Conservation (phyloP, 1,140 invertebrate genomes). For the Saccostrea echinata region DNA sequence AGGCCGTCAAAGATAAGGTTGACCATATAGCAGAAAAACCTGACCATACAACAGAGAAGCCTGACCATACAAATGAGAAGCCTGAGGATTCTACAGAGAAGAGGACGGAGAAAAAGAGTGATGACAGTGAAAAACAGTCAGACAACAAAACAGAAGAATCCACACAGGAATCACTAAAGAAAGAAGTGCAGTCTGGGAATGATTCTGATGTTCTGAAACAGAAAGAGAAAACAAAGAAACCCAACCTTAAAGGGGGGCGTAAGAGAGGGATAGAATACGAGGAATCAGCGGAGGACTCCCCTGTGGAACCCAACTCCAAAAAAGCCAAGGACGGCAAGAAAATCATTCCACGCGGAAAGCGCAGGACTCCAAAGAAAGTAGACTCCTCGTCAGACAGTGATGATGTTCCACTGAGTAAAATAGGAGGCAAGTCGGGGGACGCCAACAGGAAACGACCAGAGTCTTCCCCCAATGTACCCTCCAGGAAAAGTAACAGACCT, state of each 20-base stretch:
- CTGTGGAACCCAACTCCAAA: slow-evolving; percentile 53
- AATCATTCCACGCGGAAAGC: slow-evolving; percentile 45
- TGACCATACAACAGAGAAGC: neutral
- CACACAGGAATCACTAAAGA: slow-evolving; percentile 8
- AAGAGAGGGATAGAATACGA: slow-evolving; percentile 41
- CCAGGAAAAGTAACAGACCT: slow-evolving; percentile 53
- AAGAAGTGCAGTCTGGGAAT: neutral
- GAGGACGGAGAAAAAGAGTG: slow-evolving; percentile 21
- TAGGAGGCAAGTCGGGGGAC: slow-evolving; percentile 8
- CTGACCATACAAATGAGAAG: neutral
- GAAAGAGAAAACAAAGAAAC: slow-evolving; percentile 25
- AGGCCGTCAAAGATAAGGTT: neutral
- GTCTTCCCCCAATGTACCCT: slow-evolving; percentile 49
- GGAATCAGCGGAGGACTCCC: slow-evolving; percentile 44
- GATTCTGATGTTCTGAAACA: neutral
- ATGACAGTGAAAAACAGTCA: neutral
- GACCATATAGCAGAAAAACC: neutral
- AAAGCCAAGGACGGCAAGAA: slow-evolving; percentile 53
- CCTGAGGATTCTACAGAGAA: neutral
- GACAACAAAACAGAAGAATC: neutral
- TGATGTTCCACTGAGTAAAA: slow-evolving; percentile 56
- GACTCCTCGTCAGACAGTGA: slow-evolving; percentile 51
- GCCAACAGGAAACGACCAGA: slow-evolving; percentile 41
- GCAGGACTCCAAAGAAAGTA: slow-evolving; percentile 43
- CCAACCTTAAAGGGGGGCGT: neutral